A percentile compares a stretch with the other conserved stretches of the same genome.
Conservation (phyloP, 2,888 invertebrate genomes). For the Choristoneura rosaceana region DNA sequence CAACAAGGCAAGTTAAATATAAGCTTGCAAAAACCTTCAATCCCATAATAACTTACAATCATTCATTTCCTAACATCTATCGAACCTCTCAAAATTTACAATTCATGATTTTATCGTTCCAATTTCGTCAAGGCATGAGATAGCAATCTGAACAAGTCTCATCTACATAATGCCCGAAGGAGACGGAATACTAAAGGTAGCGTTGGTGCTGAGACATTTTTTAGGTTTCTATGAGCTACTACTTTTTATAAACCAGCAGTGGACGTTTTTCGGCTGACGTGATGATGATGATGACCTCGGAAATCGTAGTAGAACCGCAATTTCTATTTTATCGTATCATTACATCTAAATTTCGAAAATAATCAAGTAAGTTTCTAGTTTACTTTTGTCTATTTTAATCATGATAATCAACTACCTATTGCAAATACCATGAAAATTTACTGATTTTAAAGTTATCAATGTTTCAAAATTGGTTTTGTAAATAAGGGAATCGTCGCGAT, state of each 20-base stretch:
- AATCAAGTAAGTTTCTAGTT: not conserved
- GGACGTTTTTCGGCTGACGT: too few species aligned
- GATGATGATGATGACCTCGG: too few species aligned
- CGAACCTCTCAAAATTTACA: not conserved
- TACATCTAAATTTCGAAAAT: not conserved
- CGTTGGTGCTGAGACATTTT: not conserved
- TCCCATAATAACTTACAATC: too few species aligned
- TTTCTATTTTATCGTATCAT: not conserved
- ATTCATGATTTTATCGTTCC: not conserved
- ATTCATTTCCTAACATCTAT: not conserved
- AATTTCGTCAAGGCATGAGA: constrained; percentile 3
- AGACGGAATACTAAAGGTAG: not conserved
- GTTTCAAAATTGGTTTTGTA: constrained; percentile 26
- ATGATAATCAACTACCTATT: not conserved
- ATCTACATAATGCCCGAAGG: constrained; percentile 1
- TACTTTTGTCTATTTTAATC: not conserved
- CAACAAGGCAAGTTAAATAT: too few species aligned
- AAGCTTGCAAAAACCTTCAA: too few species aligned
- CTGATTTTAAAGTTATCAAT: constrained; percentile 4
- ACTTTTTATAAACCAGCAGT: too few species aligned
- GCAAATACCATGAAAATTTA: not conserved
- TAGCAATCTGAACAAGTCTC: not conserved
- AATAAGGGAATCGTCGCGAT: constrained; percentile 5
- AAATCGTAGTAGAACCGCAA: too few species aligned
- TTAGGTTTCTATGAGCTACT: not conserved